These are phyloP conservation scores for Dioctria linearis DNA, from an alignment of 2,888 invertebrate genomes.

Conservation along the genomic window DNA sequence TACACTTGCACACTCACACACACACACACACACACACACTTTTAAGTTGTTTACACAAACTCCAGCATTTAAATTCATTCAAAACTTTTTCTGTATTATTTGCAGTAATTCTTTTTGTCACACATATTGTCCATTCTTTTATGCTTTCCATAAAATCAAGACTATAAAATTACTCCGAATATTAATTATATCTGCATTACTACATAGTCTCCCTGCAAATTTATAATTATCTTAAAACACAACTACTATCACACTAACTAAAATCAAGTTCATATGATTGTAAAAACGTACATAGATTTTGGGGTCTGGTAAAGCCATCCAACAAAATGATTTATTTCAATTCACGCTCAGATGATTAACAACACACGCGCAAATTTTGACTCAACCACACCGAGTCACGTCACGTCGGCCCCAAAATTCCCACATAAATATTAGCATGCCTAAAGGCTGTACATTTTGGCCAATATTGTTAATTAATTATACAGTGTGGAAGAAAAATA, in stretches of 20 bases:
- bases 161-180: too few species aligned
- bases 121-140: too few species aligned
- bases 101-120: not conserved
- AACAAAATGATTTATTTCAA: not conserved
- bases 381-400: not conserved
- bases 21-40: not conserved
- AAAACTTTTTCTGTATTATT: not conserved
- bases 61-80: not conserved
- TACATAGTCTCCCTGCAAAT: too few species aligned
- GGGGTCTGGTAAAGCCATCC: not conserved
- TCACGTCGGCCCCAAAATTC: not conserved
- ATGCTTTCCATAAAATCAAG: too few species aligned
- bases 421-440: conserved; percentile 29
- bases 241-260: not conserved
- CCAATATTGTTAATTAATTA: conserved; percentile 32
- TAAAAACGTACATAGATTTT: not conserved
- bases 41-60: conserved; percentile 20
- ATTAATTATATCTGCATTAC: too few species aligned
- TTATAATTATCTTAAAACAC: not conserved
- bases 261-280: not conserved
- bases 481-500: not conserved
- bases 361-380: conserved; percentile 17
- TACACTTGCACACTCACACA: conserved; percentile 2
- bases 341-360: conserved; percentile 19
- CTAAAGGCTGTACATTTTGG: conserved; percentile 20